Evolutionary conservation across 2,113 vertebrate species (phyloP).

Genomic region (Dipodomys ordii): DNA sequence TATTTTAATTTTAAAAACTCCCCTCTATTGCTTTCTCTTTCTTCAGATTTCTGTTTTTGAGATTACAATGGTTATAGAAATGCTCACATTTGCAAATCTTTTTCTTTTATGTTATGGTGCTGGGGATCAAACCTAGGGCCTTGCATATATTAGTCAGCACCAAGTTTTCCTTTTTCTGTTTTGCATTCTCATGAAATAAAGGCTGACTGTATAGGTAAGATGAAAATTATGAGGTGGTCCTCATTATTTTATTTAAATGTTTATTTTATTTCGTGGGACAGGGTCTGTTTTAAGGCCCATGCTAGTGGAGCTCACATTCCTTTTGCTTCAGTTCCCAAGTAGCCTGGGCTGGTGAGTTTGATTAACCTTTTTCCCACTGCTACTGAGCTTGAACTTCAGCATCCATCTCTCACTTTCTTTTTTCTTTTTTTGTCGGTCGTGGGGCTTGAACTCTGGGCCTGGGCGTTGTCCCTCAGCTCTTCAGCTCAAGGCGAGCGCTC

Average conservation of each 20-base stretch:
- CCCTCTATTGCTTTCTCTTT: no score
- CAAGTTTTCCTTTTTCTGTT: constrained; percentile 29
- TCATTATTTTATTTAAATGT: neutral
- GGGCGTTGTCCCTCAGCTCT: no score
- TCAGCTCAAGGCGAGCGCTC: no score
- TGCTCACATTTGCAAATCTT: neutral
- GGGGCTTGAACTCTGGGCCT: no score
- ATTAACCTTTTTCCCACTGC: no score
- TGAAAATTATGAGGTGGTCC: constrained; percentile 8
- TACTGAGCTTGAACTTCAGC: no score
- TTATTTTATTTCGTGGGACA: neutral
- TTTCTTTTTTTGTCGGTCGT: no score
- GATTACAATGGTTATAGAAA: constrained; percentile 5
- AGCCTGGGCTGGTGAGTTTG: neutral
- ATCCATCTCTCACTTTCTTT: neutral
- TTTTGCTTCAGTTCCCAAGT: neutral
- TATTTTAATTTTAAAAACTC: no score
- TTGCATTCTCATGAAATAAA: constrained; percentile 38
- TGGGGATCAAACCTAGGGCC: no score
- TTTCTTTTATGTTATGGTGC: no score
- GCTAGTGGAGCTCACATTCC: neutral
- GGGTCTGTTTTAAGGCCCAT: neutral
- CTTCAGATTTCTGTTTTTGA: constrained; percentile 10
- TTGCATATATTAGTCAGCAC: neutral
- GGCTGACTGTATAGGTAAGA: neutral